Conservation (phyloP, 2,888 invertebrate species). For the Epicampocera succincta region DNA sequence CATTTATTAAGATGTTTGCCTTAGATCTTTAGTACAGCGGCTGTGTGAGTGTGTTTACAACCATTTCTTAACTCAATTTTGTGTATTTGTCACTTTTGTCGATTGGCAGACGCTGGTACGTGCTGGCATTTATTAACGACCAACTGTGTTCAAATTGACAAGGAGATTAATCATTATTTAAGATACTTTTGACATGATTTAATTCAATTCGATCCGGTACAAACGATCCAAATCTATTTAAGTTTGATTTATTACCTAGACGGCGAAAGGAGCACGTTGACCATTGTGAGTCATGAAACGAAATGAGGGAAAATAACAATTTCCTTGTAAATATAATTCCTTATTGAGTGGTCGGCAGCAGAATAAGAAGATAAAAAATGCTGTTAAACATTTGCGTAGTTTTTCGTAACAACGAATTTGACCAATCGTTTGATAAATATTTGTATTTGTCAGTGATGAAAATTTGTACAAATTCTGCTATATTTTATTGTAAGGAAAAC, state of each 20-base stretch:
- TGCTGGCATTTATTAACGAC: conserved; percentile 71
- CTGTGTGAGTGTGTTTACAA: neutral
- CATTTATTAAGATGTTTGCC: conserved; percentile 1
- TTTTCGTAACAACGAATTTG: neutral
- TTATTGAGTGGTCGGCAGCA: conserved; percentile 24
- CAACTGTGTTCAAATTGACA: conserved; percentile 71
- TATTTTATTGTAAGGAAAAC: neutral
- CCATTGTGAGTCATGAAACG: neutral
- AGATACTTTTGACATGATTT: conserved; percentile 65
- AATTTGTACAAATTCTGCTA: conserved; percentile 1
- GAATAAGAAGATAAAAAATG: neutral
- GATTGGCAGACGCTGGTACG: conserved; percentile 41
- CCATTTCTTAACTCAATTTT: conserved; percentile 18
- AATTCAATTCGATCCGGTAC: conserved; percentile 62
- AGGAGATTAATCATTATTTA: conserved; percentile 71
- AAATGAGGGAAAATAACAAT: conserved; percentile 2
- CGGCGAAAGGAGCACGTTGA: neutral
- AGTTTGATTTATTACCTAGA: conserved; percentile 61
- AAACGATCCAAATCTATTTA: conserved; percentile 58
- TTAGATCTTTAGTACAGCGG: neutral
- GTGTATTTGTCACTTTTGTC: conserved; percentile 56
- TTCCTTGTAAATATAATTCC: conserved; percentile 7
- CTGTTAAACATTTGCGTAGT: conserved; percentile 32
- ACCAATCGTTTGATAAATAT: conserved; percentile 46
- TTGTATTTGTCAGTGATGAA: conserved; percentile 26